These are phyloP conservation scores for Agrochola lychnidis DNA, from an alignment of 2,888 invertebrate species.

Conservation along the genomic window DNA sequence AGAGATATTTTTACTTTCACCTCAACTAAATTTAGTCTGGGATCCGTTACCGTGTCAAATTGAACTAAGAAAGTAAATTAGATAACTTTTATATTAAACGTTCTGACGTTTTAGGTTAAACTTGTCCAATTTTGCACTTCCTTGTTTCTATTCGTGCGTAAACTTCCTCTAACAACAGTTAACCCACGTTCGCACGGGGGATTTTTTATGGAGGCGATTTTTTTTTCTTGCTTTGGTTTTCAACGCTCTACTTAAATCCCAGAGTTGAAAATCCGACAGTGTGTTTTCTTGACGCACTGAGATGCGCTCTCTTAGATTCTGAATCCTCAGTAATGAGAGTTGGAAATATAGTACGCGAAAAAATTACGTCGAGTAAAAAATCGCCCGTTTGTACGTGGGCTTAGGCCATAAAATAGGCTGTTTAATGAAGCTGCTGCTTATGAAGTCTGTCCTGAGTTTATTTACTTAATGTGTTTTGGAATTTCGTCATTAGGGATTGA, in stretches of 20 bases:
- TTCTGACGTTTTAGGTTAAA: slow-evolving; percentile 29
- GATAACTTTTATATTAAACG: slow-evolving; percentile 37
- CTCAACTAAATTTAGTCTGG: slow-evolving; percentile 46
- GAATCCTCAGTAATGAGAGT: neutral
- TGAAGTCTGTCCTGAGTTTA: slow-evolving; percentile 38
- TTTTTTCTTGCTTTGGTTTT: neutral
- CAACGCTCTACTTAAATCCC: neutral
- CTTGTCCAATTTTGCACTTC: slow-evolving; percentile 41
- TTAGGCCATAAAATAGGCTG: slow-evolving; percentile 34
- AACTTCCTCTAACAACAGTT: slow-evolving; percentile 27
- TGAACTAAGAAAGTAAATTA: slow-evolving; percentile 32
- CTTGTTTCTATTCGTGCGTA: slow-evolving; percentile 30
- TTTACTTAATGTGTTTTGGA: slow-evolving; percentile 34
- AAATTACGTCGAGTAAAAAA: neutral
- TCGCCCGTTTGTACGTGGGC: neutral
- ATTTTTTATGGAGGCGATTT: neutral
- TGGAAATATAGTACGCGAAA: neutral
- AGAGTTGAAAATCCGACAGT: neutral
- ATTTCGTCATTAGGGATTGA: slow-evolving; percentile 49
- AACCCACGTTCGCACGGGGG: neutral
- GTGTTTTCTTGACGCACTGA: neutral
- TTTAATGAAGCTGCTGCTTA: slow-evolving; percentile 30
- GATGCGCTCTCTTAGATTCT: neutral
- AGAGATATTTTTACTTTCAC: slow-evolving; percentile 49
- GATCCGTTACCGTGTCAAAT: slow-evolving; percentile 26